Percentiles rank a stretch among this genome's conserved stretches.
Evolutionary conservation across 1,140 invertebrate species (phyloP).

Genomic region (Vollenhovia emeryi): DNA sequence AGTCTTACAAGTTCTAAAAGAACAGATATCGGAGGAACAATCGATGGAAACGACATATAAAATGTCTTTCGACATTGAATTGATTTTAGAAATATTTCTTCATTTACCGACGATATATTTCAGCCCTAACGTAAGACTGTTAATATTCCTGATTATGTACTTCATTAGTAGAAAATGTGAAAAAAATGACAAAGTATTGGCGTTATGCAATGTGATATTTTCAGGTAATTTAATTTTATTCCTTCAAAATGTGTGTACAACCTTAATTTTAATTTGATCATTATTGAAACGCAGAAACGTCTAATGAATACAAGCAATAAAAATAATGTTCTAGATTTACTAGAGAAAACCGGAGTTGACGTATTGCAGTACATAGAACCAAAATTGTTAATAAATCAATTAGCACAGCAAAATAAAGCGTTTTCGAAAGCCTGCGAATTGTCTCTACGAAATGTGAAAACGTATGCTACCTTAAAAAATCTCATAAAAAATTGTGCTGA

Average conservation of each 20-base stretch:
- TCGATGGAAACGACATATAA: slow-evolving; percentile 62
- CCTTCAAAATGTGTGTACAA: neutral
- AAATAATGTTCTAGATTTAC: slow-evolving; percentile 62
- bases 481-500: slow-evolving; percentile 55
- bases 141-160: slow-evolving; percentile 74
- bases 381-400: slow-evolving; percentile 58
- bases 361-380: slow-evolving; percentile 72
- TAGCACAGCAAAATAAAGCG: slow-evolving; percentile 50
- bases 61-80: slow-evolving; percentile 53
- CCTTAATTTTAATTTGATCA: neutral
- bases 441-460: slow-evolving; percentile 63
- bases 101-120: slow-evolving; percentile 73
- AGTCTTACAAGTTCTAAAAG: slow-evolving; percentile 61
- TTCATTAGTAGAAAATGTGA: slow-evolving; percentile 72
- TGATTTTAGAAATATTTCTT: slow-evolving; percentile 73
- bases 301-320: neutral
- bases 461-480: slow-evolving; percentile 60
- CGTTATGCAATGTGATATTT: slow-evolving; percentile 71
- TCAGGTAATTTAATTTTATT: slow-evolving; percentile 69
- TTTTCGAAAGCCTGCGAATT: slow-evolving; percentile 65
- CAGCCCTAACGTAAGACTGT: slow-evolving; percentile 62
- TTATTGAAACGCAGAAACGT: neutral
- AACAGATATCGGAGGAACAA: slow-evolving; percentile 56
- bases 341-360: slow-evolving; percentile 66
- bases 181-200: slow-evolving; percentile 53